Evolutionary conservation across 1,140 invertebrate species (phyloP).

Genomic region (Kradibia gibbosae): DNA sequence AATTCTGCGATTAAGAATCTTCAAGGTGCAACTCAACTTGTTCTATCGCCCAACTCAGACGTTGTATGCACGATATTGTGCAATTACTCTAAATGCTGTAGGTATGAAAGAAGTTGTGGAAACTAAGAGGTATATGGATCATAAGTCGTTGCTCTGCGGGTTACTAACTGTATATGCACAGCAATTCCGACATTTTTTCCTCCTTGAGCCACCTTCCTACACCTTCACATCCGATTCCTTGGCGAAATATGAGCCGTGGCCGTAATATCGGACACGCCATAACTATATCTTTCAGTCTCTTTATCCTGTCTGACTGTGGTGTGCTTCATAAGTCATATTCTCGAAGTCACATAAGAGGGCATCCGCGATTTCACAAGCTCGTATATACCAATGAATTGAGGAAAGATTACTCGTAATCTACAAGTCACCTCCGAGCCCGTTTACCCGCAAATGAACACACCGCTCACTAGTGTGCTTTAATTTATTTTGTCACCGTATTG

Average conservation of each 20-base stretch:
- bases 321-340: neutral
- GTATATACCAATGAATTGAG: neutral
- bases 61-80: neutral
- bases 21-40: neutral
- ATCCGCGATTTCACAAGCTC: neutral
- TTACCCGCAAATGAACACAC: neutral
- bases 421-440: neutral
- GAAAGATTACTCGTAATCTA: too few relatives aligned
- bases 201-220: constrained; percentile 1
- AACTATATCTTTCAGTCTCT: neutral
- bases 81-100: neutral
- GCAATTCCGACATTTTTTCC: constrained; percentile 34
- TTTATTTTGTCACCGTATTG: neutral
- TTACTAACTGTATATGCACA: constrained; percentile 71
- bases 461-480: neutral
- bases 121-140: constrained; percentile 53
- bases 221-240: constrained; percentile 16
- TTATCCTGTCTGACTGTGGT: neutral
- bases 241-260: neutral
- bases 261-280: neutral
- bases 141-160: constrained; percentile 70
- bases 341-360: neutral
- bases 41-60: neutral
- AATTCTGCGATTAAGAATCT: neutral
- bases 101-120: constrained; percentile 54